Base-by-base conservation (phyloP, 1,140 invertebrate genomes). In the Drosophila elegans region DNA sequence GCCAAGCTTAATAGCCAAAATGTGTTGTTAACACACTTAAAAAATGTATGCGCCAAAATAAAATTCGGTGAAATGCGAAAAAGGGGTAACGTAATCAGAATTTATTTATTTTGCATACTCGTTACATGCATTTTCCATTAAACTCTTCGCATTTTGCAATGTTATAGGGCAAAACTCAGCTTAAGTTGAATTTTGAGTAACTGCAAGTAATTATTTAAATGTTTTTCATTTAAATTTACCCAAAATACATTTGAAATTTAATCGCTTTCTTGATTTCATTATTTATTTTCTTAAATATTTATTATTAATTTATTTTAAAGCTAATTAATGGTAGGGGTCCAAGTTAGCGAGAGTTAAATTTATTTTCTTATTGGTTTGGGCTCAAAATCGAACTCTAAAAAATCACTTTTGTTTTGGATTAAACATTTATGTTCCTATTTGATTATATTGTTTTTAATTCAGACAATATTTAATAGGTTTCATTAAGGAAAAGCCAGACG, bases 81-180 rank as follows among this genome's bases (percentile, higher is more conserved):
- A 16, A 29, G 45, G 27, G n/a, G 27, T 39, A 45, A 29, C 27
- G 27, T 60, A 73, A 73, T 73, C 55, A 39, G 39, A 52, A 73
- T 53, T 57, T 44, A 76, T 76, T 84, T 51, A 72, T 67, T 78
- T 74, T 61, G 21, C 48, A 21, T 27, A 48, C 49, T 63, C 29
- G 53, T 69, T 69, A 85, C 81, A 86, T 51, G 78, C 52, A 60
- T 82, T 85, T 78, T 51, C 78, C 82, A 88, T 88, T 86, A 71
- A 51, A 6, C 64, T 46, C n/a, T 39, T 32, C 39, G 34, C 49
- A 59, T 16, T 59, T 56, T 12, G 9, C 29, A 51, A 1, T 36
- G 29, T 27, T 27, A 51, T 7, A 27, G n/a, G 13, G 21, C 4
- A 21, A n/a, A 36, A 5, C 5, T 32, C 11, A 16, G 10, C 25